These are phyloP conservation scores for Abrostola triplasia DNA, from an alignment of 2,888 invertebrate species.

Conservation along the genomic window DNA sequence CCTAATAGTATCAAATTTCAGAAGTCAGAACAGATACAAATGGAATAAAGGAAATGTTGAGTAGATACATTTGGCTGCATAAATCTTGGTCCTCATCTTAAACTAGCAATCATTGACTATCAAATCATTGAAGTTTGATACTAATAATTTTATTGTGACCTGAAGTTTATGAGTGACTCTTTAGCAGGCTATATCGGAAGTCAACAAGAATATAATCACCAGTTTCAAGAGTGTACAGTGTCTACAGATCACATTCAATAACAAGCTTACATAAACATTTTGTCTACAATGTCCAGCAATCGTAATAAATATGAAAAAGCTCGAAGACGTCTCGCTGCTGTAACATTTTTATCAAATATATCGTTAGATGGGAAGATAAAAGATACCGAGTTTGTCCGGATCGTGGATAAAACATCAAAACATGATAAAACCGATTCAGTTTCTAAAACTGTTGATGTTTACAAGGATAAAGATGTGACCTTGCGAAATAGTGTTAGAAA, in stretches of 20 bases:
- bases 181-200: background rate
- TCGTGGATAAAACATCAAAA: slow-evolving; percentile 66
- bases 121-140: slow-evolving; percentile 1
- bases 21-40: no score
- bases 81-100: background rate
- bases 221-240: background rate
- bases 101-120: background rate
- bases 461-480: slow-evolving; percentile 68
- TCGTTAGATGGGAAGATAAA: slow-evolving; percentile 96
- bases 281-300: slow-evolving; percentile 70
- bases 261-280: slow-evolving; percentile 42
- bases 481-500: slow-evolving; percentile 70
- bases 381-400: slow-evolving; percentile 87
- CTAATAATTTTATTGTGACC: background rate
- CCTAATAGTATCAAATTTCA: no score
- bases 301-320: slow-evolving; percentile 90
- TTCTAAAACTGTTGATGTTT: slow-evolving; percentile 61
- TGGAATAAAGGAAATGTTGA: background rate
- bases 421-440: slow-evolving; percentile 68
- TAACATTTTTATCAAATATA: slow-evolving; percentile 98
- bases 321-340: slow-evolving; percentile 95
- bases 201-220: background rate
- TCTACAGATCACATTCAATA: slow-evolving; percentile 12
- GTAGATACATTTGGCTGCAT: background rate
- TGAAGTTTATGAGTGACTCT: background rate